Evolutionary conservation across 2,888 invertebrate species (phyloP), one percentile per base, ranked within the genome.

Genomic region (Polymixis lichenea): DNA sequence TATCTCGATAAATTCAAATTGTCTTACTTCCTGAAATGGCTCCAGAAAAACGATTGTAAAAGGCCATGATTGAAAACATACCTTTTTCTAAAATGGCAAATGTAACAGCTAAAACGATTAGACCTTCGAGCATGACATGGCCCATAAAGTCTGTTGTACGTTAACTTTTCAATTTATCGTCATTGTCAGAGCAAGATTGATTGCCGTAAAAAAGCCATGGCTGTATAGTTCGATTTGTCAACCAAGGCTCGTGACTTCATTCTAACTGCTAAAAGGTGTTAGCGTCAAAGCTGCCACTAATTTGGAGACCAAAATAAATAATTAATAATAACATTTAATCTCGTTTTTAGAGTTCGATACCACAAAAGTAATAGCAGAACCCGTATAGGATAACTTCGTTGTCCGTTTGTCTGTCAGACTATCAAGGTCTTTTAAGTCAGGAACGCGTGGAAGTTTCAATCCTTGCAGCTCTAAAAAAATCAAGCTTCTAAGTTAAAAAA

Each of bases 81-180:
- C 32, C 19, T 53, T 32, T 65, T 9, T 25, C 13, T 6, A 17
- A 77, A 64, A 49, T 49, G 19, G 13, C 46, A n/a, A 49, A n/a
- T 70, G 32, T 71, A 7, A 51, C 9, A 19, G 1, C 71, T 38
- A 25, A 25, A 68, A 25, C 46, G 46, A 67, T 77, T 67, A 77
- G 75, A 15, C 25, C 0, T 38, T 38, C 25, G 4, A 17, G 1
- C 66, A 77, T 32, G 25, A 17, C 64, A 77, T 25, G 53, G 7
- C 77, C 25, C 38, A 22, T 78, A 56, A n/a, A 38, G n/a, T 32
- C 32, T 53, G 15, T 28, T 51, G 19, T 32, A 49, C 78, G 19
- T 32, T 32, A 62, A 74, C 62, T 51, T 56, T 73, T 51, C 62
- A 77, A 80, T 80, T 43, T 73, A 64, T 64, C 80, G 80, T 53